Base-by-base conservation (phyloP, 2,888 invertebrate genomes). In the Lomographa bimaculata region DNA sequence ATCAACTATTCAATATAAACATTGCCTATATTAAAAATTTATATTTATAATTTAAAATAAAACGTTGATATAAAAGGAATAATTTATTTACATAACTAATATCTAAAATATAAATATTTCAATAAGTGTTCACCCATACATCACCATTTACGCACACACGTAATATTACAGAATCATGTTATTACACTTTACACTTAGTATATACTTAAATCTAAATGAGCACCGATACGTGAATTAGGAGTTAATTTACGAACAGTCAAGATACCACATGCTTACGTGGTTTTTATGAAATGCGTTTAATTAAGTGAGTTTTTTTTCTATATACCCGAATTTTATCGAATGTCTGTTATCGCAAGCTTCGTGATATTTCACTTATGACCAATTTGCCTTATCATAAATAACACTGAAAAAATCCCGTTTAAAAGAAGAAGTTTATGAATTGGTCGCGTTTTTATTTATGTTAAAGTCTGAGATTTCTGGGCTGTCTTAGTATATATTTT, bases 51-150 rank as follows among this genome's bases (percentile, higher is more conserved):
- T 44, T 54, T 54, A 1, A 24, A 55, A 52, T 50, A 58, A 56
- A 60, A 42, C 34, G 8, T 35, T 11, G 41, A 42, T 45, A 59
- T 60, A 60, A 60, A 58, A 64, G 67, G 65, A 64, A 60, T 71
- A 48, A 67, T 86, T 84, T 86, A 87, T 87, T 85, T 87, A 87
- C 85, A 87, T 63, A 62, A 68, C 70, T 77, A 70, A 63, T 48
- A 61, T 63, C 83, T 81, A 81, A 59, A 68, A 64, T 61, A 79
- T 78, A 80, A 82, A 79, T 79, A 82, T 67, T 55, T 57, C 40
- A 34, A 20, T 7, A 54, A 44, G 47, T 46, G 49, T 44, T 49
- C 53, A 51, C 46, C 12, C 52, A 50, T 39, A 35, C 42, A 33
- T 45, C 53, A 21, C 8, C 53, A 37, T 52, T 38, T 50, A 56